Conservation (phyloP, 2,888 invertebrate genomes). For the Hydroisotoma schaefferi region DNA sequence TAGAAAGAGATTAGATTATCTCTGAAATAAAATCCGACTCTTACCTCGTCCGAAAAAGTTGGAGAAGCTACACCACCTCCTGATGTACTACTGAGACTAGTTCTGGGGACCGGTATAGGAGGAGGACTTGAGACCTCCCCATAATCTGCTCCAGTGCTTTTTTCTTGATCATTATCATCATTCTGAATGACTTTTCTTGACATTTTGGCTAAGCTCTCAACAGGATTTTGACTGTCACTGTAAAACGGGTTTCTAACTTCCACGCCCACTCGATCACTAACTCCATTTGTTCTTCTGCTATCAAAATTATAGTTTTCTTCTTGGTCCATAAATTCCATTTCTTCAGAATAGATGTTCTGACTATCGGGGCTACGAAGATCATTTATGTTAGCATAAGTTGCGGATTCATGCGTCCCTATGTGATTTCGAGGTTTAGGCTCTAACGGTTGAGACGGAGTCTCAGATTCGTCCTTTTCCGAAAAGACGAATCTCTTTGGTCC, state of each 20-base stretch:
- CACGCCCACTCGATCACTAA: conserved; percentile 18
- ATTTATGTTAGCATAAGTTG: conserved; percentile 38
- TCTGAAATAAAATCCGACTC: background rate
- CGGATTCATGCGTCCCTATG: conserved; percentile 19
- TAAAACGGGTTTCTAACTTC: conserved; percentile 42
- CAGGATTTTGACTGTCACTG: conserved; percentile 19
- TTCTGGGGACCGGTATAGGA: conserved; percentile 47
- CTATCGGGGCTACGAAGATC: conserved; percentile 31
- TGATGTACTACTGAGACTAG: conserved; percentile 37
- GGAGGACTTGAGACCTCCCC: conserved; percentile 19
- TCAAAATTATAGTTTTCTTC: background rate
- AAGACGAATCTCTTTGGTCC: conserved; percentile 40
- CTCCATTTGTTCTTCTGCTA: conserved; percentile 17
- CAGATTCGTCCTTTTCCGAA: conserved; percentile 3
- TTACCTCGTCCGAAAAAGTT: conserved; percentile 44
- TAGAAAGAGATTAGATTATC: no score
- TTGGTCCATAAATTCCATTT: conserved; percentile 38
- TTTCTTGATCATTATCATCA: background rate
- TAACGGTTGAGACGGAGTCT: conserved; percentile 18
- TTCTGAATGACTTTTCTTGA: background rate
- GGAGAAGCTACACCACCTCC: conserved; percentile 37
- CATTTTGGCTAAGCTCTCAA: background rate
- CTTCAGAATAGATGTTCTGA: conserved; percentile 25
- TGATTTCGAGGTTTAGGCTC: conserved; percentile 43
- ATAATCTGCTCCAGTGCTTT: no score